Evolutionary conservation across 2,888 invertebrate species (phyloP).

Genomic region (Euphydryas editha): DNA sequence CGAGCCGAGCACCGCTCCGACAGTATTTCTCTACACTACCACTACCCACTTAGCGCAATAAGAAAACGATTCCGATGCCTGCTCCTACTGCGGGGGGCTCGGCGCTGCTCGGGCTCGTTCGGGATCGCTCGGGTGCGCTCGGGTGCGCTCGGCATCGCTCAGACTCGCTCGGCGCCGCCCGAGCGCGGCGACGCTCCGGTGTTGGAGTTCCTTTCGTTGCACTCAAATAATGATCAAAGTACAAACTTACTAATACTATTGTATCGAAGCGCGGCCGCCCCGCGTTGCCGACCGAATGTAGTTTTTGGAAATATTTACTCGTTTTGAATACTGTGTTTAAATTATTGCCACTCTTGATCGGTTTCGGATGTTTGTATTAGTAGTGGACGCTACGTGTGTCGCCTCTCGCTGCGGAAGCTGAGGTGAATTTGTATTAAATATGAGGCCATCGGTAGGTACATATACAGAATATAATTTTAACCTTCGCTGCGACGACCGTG

Average conservation of each 20-base stretch:
- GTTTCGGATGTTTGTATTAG: conserved; percentile 38
- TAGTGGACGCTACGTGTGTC: conserved; percentile 20
- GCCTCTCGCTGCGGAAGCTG: conserved; percentile 3
- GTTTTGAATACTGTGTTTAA: conserved; percentile 53
- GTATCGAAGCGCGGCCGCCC: conserved; percentile 36
- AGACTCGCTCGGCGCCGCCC: conserved; percentile 26
- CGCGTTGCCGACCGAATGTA: conserved; percentile 47
- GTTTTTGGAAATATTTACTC: conserved; percentile 69
- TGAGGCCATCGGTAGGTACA: conserved; percentile 57
- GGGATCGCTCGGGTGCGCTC: neutral
- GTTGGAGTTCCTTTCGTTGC: conserved; percentile 51
- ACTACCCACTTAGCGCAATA: conserved; percentile 27
- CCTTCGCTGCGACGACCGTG: conserved; percentile 39
- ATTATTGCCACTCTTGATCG: conserved; percentile 40
- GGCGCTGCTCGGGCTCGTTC: conserved; percentile 15
- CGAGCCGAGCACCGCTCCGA: conserved; percentile 22
- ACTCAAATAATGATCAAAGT: conserved; percentile 59
- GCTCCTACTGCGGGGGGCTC: conserved; percentile 17
- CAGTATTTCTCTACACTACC: conserved; percentile 29
- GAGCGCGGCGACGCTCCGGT: conserved; percentile 43
- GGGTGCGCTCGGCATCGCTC: neutral
- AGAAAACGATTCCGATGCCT: conserved; percentile 11
- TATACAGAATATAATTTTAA: conserved; percentile 52
- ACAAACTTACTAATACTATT: conserved; percentile 56
- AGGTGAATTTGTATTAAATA: conserved; percentile 19